Evolutionary conservation across 2,113 vertebrate genomes (phyloP).

Genomic region (Tenrec ecaudatus): DNA sequence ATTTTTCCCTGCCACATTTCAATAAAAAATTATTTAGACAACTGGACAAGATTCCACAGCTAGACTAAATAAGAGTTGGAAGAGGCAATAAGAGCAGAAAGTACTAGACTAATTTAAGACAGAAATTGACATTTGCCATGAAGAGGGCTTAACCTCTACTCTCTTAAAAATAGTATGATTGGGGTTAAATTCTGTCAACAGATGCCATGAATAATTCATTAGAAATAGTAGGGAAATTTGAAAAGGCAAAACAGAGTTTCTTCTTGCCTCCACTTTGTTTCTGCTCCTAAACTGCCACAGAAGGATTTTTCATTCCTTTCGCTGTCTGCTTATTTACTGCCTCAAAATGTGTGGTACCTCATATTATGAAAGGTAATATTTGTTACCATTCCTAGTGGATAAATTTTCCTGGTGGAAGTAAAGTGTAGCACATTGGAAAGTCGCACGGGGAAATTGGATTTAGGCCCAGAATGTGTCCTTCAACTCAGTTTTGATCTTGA

Average conservation of each 20-base stretch:
- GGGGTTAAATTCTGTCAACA: not conserved
- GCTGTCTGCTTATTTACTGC: not conserved
- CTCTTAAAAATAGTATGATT: not conserved
- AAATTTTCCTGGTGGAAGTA: not conserved
- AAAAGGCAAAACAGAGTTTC: not conserved
- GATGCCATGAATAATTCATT: not conserved
- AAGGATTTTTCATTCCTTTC: not conserved
- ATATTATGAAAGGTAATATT: not conserved
- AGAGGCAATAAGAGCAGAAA: not conserved
- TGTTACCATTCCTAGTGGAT: not conserved
- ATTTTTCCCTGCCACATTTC: not conserved
- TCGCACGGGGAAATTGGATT: fast-evolving
- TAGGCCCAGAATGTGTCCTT: not conserved
- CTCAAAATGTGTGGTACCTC: not conserved
- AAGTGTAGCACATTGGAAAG: not conserved
- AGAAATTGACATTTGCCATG: not conserved
- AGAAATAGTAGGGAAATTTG: not conserved
- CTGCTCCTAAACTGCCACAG: not conserved
- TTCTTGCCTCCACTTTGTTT: not conserved
- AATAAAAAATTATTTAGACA: not conserved
- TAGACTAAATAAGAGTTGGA: not conserved
- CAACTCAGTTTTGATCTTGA: not conserved
- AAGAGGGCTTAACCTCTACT: not conserved
- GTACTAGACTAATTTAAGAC: not conserved
- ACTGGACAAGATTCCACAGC: not conserved